Evolutionary conservation across 1,140 invertebrate genomes (phyloP), one percentile per base, ranked within the genome.

Genomic region (Cyclina sinensis): DNA sequence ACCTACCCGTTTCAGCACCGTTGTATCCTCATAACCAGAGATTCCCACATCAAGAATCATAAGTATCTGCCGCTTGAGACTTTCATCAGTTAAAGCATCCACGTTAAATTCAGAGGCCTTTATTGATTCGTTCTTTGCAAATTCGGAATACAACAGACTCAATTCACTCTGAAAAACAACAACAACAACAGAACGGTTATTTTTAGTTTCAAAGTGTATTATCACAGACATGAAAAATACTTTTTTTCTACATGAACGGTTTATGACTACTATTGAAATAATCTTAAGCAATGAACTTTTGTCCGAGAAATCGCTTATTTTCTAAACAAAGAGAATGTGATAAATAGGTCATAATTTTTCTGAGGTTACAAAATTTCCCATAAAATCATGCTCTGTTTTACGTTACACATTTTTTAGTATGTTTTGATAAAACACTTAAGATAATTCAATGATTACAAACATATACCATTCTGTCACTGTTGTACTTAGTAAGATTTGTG

Each of bases 41-140:
- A 96, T 96, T 0, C 98, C 98, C 0, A 98, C 97, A 65, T 97
- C 97, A 9, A 97, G 97, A 32, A 98, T 96, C 81, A 97, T 96
- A 91, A 97, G 96, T 9, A 99, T 95, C 93, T 98, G 97, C 89
- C 98, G 95, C 92, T 97, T 97, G 0, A 97, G 96, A 12, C 95
- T 94, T 16, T 97, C 96, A 94, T 99, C 97, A 4, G 97, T 96
- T 48, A 98, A 96, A 11, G 95, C 95, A 30, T 97, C 96, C 92
- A 96, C 95, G 86, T 97, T 96, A 91, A 98, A 95, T 14, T 82
- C 88, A 12, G 91, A 89, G 0, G 92, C 94, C 46, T 94, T 92
- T 16, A 57, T 83, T 48, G 94, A 91, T 32, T 91, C 91, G 54
- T 91, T 91, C 79, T 93, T 92, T 39, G 74, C 18, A 73, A 94